A percentile compares a stretch with the other conserved stretches of the same genome.
These are phyloP conservation scores for Sarcophaga peregrina DNA, from an alignment of 1,140 invertebrate genomes.

Conservation along the genomic window DNA sequence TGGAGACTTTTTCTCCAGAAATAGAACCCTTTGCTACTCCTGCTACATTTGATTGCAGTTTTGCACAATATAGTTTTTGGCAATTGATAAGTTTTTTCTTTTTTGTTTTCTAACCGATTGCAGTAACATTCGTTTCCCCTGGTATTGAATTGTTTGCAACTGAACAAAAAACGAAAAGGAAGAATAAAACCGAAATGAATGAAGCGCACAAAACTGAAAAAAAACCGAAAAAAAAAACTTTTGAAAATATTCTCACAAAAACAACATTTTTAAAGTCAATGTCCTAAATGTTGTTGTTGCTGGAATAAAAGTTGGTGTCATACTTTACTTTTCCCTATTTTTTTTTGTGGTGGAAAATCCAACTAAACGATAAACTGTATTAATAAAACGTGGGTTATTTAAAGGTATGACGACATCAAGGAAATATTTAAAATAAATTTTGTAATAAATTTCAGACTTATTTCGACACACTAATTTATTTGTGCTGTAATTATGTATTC, in stretches of 20 bases:
- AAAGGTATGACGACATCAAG: no score
- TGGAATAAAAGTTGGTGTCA: not conserved
- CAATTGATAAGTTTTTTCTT: conserved; percentile 4
- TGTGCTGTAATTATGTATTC: no score
- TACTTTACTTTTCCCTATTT: not conserved
- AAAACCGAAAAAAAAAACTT: no score
- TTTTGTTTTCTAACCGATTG: not conserved
- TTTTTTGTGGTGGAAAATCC: not conserved
- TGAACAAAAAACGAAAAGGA: not conserved
- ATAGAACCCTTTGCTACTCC: not conserved
- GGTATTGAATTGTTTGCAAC: conserved; percentile 1
- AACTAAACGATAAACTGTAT: not conserved
- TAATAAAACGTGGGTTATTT: not conserved
- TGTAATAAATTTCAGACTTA: no score
- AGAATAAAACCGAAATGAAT: not conserved
- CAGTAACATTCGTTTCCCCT: conserved; percentile 3
- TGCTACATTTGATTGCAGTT: conserved; percentile 18
- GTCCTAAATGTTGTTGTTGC: not conserved
- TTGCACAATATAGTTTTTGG: conserved; percentile 7
- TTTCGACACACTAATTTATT: no score
- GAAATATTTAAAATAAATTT: no score
- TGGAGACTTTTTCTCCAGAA: no score
- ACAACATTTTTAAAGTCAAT: not conserved
- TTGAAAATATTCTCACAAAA: no score
- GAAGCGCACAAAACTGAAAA: not conserved